These are phyloP conservation scores for Polypterus senegalus DNA, from an alignment of 2,113 vertebrate species.

Conservation along the genomic window DNA sequence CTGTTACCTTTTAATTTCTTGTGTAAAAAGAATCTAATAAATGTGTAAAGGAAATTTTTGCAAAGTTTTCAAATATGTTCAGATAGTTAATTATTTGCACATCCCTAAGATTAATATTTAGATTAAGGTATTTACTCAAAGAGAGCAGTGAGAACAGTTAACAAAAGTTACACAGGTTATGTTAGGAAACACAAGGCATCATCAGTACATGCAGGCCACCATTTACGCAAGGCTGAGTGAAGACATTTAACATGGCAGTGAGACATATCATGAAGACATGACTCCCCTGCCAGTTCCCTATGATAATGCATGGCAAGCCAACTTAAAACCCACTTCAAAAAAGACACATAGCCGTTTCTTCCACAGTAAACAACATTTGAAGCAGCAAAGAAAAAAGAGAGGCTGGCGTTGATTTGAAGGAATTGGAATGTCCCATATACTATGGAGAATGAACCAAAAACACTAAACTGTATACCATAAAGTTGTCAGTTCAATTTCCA, in stretches of 20 bases:
- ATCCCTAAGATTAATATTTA: no score
- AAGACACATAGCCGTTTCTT: background rate
- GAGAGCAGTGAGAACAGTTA: no score
- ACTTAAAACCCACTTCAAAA: conserved; percentile 2
- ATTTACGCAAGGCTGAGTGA: background rate
- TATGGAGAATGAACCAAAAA: no score
- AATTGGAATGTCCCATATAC: background rate
- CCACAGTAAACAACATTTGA: background rate
- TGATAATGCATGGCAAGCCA: background rate
- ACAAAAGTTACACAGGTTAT: no score
- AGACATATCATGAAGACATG: background rate
- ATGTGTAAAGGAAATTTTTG: no score
- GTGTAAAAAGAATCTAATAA: no score
- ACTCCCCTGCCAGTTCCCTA: background rate
- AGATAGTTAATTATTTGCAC: no score
- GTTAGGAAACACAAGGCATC: background rate
- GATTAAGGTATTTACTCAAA: no score
- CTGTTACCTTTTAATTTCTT: no score
- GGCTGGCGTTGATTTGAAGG: background rate
- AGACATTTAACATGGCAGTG: background rate
- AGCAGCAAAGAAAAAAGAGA: background rate
- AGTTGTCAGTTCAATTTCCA: no score
- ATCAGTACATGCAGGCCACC: background rate
- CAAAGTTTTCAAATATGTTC: no score
- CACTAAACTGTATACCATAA: no score